These are phyloP conservation scores for Melanargia galathea DNA, from an alignment of 2,888 invertebrate genomes.

Conservation along the genomic window DNA sequence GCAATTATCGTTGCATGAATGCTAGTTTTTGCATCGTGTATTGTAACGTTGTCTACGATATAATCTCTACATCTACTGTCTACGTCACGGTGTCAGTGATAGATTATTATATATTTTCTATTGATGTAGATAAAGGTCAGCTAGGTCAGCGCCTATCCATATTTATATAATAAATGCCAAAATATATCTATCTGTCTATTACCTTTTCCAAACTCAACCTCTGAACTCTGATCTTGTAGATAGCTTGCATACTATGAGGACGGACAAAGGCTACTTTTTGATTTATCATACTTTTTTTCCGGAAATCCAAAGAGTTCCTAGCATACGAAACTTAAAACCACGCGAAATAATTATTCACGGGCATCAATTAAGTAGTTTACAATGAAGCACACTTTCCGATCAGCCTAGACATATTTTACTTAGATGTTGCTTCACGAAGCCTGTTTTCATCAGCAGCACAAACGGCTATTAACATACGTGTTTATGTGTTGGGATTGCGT, in stretches of 20 bases:
- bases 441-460: slow-evolving; percentile 46
- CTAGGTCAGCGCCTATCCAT: neutral
- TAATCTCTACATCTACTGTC: too few species aligned
- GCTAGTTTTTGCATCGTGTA: neutral
- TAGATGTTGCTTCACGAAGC: slow-evolving; percentile 47
- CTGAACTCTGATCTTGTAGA: too few species aligned
- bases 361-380: too few species aligned
- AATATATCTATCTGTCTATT: too few species aligned
- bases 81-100: neutral
- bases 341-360: too few species aligned
- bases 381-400: slow-evolving; percentile 5
- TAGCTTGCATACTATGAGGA: too few species aligned
- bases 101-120: neutral
- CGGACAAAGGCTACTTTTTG: too few species aligned
- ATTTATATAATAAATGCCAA: too few species aligned
- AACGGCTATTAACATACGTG: slow-evolving; percentile 47
- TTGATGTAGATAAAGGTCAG: neutral
- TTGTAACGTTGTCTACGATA: neutral
- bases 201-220: too few species aligned
- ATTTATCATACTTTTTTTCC: too few species aligned
- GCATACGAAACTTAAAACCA: too few species aligned
- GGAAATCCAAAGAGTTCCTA: too few species aligned
- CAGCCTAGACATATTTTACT: slow-evolving; percentile 33
- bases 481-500: slow-evolving; percentile 47
- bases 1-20: neutral